Percentiles rank a stretch among this genome's conserved stretches.
These are phyloP conservation scores for Hippocampus barbouri DNA, from an alignment of 2,113 vertebrate genomes.

Conservation along the genomic window DNA sequence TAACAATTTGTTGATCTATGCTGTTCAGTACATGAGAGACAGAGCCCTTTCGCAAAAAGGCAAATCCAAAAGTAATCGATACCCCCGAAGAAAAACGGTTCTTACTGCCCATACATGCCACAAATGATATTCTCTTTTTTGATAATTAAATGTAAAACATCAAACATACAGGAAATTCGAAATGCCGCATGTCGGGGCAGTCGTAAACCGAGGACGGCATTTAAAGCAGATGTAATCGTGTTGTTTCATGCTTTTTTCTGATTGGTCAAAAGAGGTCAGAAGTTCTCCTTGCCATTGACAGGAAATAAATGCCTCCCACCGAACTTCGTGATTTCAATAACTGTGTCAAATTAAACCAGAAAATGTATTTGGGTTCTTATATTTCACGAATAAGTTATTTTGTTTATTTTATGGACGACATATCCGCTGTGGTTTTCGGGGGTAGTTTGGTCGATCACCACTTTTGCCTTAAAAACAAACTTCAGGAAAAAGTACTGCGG, in stretches of 20 bases:
- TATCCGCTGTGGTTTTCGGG: neutral
- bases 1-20: no score
- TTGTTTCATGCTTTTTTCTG: slow-evolving; percentile 3
- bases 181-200: neutral
- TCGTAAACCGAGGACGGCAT: neutral
- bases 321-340: neutral
- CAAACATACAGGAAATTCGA: no score
- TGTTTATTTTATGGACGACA: neutral
- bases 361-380: neutral
- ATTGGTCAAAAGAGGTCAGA: slow-evolving; percentile 20
- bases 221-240: neutral
- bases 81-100: no score
- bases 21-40: no score
- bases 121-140: no score
- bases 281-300: neutral
- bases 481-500: neutral
- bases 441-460: fast-evolving
- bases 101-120: no score
- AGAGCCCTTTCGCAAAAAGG: no score
- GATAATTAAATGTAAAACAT: no score
- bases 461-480: neutral
- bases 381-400: neutral
- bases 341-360: no score
- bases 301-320: neutral
- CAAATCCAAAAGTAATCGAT: no score